A percentile compares a stretch with the other conserved stretches of the same genome.
These are phyloP conservation scores for Euthynnus affinis DNA, from an alignment of 2,797 vertebrate species.

Conservation along the genomic window DNA sequence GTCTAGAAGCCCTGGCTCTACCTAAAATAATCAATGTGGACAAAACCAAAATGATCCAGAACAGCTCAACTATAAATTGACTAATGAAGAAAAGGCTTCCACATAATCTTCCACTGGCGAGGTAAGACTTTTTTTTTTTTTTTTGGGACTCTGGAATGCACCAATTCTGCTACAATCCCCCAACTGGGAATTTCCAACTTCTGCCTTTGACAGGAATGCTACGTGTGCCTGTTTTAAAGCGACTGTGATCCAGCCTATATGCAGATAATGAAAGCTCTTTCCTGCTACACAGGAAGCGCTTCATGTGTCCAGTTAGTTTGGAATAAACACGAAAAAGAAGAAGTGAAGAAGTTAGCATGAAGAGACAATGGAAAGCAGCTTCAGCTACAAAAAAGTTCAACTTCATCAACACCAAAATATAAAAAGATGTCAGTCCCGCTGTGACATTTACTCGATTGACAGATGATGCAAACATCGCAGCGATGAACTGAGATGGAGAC, in stretches of 20 bases:
- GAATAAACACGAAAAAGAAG: slow-evolving; percentile 17
- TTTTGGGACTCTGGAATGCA: slow-evolving; percentile 22
- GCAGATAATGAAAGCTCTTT: slow-evolving; percentile 19
- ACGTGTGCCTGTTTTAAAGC: slow-evolving; percentile 1
- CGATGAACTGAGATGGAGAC: not conserved
- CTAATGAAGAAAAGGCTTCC: not conserved
- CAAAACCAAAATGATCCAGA: not conserved
- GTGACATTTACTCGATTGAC: not conserved
- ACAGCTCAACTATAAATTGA: not conserved
- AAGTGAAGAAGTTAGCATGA: not conserved
- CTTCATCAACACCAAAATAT: not conserved
- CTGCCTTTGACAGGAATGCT: slow-evolving; percentile 18
- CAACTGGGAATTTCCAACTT: slow-evolving; percentile 28
- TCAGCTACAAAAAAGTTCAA: not conserved
- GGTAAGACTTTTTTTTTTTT: slow-evolving; percentile 1
- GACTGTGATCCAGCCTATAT: not conserved
- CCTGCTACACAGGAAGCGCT: slow-evolving; percentile 8
- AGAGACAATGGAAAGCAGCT: not conserved
- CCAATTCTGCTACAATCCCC: slow-evolving; percentile 8
- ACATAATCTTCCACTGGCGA: not conserved
- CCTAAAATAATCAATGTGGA: not conserved
- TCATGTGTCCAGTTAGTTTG: not conserved
- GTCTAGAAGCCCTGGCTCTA: not conserved
- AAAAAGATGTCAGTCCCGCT: too few relatives aligned
- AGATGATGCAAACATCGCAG: not conserved